These are phyloP conservation scores for Protonemura montana DNA, from an alignment of 2,888 invertebrate species.

Conservation along the genomic window DNA sequence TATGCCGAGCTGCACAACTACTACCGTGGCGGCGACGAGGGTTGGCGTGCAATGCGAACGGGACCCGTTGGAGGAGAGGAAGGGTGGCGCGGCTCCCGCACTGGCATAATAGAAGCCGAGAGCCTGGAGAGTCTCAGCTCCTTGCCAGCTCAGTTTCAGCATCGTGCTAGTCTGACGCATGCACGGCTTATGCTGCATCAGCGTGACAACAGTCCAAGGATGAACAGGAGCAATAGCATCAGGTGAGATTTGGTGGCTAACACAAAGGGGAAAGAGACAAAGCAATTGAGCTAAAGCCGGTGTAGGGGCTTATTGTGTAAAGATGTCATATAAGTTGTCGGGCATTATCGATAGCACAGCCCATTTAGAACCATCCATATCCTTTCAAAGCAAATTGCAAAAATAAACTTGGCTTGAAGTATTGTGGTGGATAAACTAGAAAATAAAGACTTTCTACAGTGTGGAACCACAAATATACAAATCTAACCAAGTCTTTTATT, in stretches of 20 bases:
- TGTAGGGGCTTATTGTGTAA: no score
- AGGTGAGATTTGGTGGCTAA: no score
- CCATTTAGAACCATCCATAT: no score
- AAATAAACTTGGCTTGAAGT: no score
- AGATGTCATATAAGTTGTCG: no score
- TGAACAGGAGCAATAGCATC: constrained; percentile 91
- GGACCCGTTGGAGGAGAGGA: constrained; percentile 34
- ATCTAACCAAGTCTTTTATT: background rate
- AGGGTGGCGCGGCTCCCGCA: background rate
- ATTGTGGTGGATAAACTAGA: no score
- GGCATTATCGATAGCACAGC: no score
- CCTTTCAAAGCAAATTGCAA: no score
- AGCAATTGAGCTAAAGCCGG: no score
- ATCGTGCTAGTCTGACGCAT: constrained; percentile 71
- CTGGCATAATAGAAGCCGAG: constrained; percentile 74
- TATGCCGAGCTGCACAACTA: constrained; percentile 67
- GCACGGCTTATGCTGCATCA: constrained; percentile 68
- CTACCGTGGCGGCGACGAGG: constrained; percentile 52
- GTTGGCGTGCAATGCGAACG: background rate
- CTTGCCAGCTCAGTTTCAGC: constrained; percentile 72
- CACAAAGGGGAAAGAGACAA: no score
- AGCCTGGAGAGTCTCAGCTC: constrained; percentile 71
- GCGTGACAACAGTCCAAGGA: constrained; percentile 62
- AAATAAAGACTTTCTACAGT: no score
- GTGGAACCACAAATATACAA: constrained; percentile 41